Base-by-base conservation (phyloP, 2,888 invertebrate genomes). In the Microctonus brassicae region DNA sequence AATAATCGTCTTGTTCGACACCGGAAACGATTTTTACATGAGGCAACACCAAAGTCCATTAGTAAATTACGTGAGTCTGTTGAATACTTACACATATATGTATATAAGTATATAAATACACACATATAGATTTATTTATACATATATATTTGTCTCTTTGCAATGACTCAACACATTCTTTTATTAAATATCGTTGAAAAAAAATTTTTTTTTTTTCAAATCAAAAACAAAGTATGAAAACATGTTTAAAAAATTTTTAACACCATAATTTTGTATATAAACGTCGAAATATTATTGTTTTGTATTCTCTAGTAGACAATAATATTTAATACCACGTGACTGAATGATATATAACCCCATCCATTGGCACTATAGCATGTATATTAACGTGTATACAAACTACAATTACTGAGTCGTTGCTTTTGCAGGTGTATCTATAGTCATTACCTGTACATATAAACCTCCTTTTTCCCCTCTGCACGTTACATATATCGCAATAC, bases 11-110 rank as follows among this genome's bases (percentile, higher is more conserved):
- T 69, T 60, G 69, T 62, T 69, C 69, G 62, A 69, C 69, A 62
- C 69, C 69, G 69, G 69, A 69, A 69, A 69, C 62, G 53, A 68
- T 68, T 47, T 17, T 33, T 33, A 70, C 69, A 63, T 70, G 57
- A 64, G 63, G 69, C 64, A 70, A 70, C 63, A 63, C 36, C 47
- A 70, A 42, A 64, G 69, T 64, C 69, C 69, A 70, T 70, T 70
- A 70, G 69, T 70, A 57, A 70, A 57, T 70, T 70, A 70, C 69
- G 64, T 70, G 39, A 70, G 29, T 24, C 24, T 64, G 63, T 52
- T 64, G 11, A 42, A 64, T 17, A 29, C 33, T 11, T 17, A 64
- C 13, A 33, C 26, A 64, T 24, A 64, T n/a, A 55, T 13, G 13
- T 55, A 24, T 55, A 24, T n/a, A n/a, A n/a, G n/a, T n/a, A n/a